Base-by-base conservation (phyloP, 1,140 invertebrate genomes). In the Tribolium madens region DNA sequence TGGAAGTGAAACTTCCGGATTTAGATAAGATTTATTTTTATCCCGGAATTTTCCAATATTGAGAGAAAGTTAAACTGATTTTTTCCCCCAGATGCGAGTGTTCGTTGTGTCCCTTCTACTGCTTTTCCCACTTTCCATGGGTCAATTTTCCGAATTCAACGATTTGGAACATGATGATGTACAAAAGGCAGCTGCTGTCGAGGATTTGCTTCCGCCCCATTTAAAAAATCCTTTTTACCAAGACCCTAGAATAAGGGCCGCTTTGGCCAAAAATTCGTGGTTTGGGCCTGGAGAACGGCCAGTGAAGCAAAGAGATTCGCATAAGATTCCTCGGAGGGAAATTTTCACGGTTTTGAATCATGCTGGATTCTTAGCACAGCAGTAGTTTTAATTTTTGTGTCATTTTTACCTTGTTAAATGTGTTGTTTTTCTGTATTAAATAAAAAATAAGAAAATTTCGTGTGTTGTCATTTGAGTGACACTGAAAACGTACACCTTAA, bases 311-410 rank as follows among this genome's bases (percentile, higher is more conserved):
- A 84, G 90, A 18, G 89, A 89, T 78, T 87, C 89, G 4, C 88
- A 90, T 68, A 86, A 87, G 76, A 88, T 91, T 9, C 83, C 88
- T 3, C 86, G 90, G 10, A 85, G 84, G 68, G 87, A 90, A 81
- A 90, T 91, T 68, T 90, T 90, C 81, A 89, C 88, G 69, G 88
- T 91, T 15, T 83, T 91, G 33, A 89, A 88, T 0, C 89, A 91
- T 81, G 89, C 90, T 2, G 90, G 90, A 9, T 85, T 91, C 5
- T 84, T 90, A 33, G 85, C 80, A 1, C 78, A 81, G 69, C 78
- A 79, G 36, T 78, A 78, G 52, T 17, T 73, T 12, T 73, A 48
- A 47, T 71, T 50, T 15, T 17, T 26, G 21, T 26, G 21, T 15
- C n/a, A n/a, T n/a, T n/a, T n/a, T n/a, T n/a, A n/a, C n/a, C 3